Evolutionary conservation across 2,113 vertebrate genomes (phyloP).

Genomic region (Candoia aspera): DNA sequence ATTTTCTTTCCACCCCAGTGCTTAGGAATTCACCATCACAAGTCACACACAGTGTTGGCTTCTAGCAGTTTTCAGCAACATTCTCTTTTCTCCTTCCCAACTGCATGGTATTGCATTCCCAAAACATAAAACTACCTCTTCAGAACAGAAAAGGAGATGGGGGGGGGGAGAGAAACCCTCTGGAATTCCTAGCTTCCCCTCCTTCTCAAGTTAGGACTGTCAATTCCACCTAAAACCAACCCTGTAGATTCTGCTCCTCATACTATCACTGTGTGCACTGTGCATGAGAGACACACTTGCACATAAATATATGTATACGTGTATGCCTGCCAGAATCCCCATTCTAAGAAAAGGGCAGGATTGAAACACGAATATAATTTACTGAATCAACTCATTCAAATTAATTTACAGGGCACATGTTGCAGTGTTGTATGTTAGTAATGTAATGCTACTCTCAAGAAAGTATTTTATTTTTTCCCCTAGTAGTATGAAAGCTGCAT

Average conservation of each 20-base stretch:
- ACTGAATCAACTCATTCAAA: neutral
- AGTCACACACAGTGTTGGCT: neutral
- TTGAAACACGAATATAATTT: neutral
- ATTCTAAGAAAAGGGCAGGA: neutral
- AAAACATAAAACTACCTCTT: neutral
- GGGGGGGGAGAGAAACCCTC: neutral
- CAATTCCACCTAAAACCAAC: neutral
- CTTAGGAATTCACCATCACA: neutral
- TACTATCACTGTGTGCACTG: neutral
- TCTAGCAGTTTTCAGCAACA: neutral
- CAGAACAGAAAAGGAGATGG: neutral
- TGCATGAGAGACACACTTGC: neutral
- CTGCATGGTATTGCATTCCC: neutral
- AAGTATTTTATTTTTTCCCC: accelerated
- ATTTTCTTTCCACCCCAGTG: neutral
- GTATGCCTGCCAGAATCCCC: neutral
- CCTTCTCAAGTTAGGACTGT: neutral
- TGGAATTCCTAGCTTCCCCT: neutral
- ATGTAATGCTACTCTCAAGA: neutral
- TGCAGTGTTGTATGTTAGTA: neutral
- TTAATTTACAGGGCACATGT: neutral
- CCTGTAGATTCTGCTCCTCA: neutral
- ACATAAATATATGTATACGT: neutral
- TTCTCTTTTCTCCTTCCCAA: neutral
- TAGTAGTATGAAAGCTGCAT: neutral